Percentiles rank a stretch among this genome's conserved stretches.
Conservation (phyloP, 1,140 invertebrate genomes). For the Drosophila ficusphila region DNA sequence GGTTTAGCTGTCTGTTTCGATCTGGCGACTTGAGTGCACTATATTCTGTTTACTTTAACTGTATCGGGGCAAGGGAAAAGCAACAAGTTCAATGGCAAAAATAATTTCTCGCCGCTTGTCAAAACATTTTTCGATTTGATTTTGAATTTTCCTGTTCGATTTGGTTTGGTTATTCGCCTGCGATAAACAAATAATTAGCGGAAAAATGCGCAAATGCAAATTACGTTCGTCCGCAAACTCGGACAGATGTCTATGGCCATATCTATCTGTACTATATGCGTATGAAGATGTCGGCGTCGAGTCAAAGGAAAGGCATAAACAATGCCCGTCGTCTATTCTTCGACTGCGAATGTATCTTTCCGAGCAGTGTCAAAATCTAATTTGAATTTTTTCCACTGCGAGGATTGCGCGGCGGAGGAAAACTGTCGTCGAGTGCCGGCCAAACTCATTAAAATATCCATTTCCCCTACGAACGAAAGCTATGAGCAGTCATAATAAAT, state of each 20-base stretch:
- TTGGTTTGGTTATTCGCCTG: slow-evolving; percentile 39
- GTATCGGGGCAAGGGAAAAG: slow-evolving; percentile 7
- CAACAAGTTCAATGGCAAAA: slow-evolving; percentile 45
- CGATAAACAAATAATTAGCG: slow-evolving; percentile 50
- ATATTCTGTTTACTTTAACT: slow-evolving; percentile 14
- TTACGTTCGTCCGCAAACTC: slow-evolving; percentile 14
- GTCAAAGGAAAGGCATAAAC: slow-evolving; percentile 39
- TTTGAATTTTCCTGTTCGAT: slow-evolving; percentile 2
- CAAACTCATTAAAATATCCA: slow-evolving; percentile 49
- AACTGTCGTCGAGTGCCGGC: slow-evolving; percentile 30
- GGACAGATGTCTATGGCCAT: slow-evolving; percentile 35
- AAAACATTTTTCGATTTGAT: slow-evolving; percentile 29
- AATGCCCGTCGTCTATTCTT: slow-evolving; percentile 29
- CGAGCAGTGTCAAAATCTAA: slow-evolving; percentile 34
- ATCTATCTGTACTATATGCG: slow-evolving; percentile 19
- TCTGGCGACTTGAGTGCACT: background rate
- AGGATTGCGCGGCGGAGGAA: background rate
- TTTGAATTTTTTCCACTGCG: slow-evolving; percentile 18
- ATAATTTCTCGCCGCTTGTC: slow-evolving; percentile 27
- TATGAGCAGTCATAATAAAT: slow-evolving; percentile 37
- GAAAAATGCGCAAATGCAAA: slow-evolving; percentile 50
- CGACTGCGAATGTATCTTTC: slow-evolving; percentile 6
- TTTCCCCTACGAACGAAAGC: slow-evolving; percentile 20
- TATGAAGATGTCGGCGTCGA: slow-evolving; percentile 31
- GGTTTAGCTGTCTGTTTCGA: slow-evolving; percentile 8